phyloP scores from a whole-genome alignment of 2,888 invertebrate species.

The Lamellibrachia satsuma region DNA sequence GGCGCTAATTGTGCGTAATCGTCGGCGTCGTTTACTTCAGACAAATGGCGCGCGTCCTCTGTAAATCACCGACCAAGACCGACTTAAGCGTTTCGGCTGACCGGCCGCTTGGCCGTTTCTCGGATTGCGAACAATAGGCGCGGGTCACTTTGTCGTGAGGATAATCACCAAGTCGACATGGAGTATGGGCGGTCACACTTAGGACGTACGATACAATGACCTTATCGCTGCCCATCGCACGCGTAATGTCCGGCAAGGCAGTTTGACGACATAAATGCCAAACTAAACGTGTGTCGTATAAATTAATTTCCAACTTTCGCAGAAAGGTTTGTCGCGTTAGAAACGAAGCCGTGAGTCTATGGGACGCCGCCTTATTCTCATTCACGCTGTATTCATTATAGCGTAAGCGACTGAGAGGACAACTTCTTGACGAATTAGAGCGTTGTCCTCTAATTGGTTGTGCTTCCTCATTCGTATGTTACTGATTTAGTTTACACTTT shows the following conservation, averaged over 20 bases:
- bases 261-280: conserved; percentile 5
- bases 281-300: conserved; percentile 13
- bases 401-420: not conserved
- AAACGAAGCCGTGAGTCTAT: not conserved
- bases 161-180: not conserved
- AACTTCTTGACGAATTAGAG: not conserved
- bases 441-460: not conserved
- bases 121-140: conserved; percentile 10
- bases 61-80: not conserved
- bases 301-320: conserved; percentile 17
- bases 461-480: not conserved
- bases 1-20: not conserved
- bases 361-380: not conserved
- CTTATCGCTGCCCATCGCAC: not conserved
- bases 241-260: not conserved
- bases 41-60: not conserved
- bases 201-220: not conserved
- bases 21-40: not conserved
- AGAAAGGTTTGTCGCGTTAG: conserved; percentile 4
- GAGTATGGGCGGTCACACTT: not conserved
- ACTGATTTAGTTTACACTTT: conserved; percentile 1
- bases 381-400: not conserved
- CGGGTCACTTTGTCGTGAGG: not conserved
- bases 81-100: not conserved
- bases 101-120: not conserved